A percentile compares a stretch with the other conserved stretches of the same genome.
Evolutionary conservation across 2,797 vertebrate genomes (phyloP).

Genomic region (Dromococcyx pavoninus): DNA sequence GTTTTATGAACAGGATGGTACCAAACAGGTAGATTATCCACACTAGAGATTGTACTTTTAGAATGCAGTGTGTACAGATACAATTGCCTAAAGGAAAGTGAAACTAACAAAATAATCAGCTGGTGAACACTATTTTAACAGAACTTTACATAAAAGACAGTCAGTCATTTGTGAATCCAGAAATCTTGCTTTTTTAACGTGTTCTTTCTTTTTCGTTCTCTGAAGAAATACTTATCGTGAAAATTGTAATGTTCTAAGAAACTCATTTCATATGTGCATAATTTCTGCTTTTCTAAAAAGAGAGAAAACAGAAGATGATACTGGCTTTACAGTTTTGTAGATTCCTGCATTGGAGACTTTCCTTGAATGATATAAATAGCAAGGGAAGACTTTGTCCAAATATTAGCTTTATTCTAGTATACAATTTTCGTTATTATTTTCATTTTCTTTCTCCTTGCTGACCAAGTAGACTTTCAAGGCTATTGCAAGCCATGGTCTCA

Average conservation of each 20-base stretch:
- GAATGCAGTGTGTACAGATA: constrained; percentile 76
- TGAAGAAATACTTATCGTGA: constrained; percentile 63
- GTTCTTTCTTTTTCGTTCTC: constrained; percentile 58
- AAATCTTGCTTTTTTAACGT: constrained; percentile 72
- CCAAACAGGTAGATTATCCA: constrained; percentile 78
- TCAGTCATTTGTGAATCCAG: constrained; percentile 73
- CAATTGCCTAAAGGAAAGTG: constrained; percentile 81
- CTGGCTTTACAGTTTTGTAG: neutral
- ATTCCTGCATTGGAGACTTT: neutral
- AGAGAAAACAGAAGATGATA: constrained; percentile 24
- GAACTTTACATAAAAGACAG: constrained; percentile 69
- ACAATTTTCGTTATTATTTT: constrained; percentile 19
- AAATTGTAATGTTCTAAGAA: constrained; percentile 61
- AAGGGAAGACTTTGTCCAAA: neutral
- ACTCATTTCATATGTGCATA: neutral
- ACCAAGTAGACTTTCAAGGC: neutral
- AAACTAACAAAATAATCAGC: constrained; percentile 77
- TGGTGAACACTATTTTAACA: constrained; percentile 76
- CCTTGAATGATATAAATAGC: neutral
- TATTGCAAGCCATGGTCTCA: constrained; percentile 9
- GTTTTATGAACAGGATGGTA: constrained; percentile 77
- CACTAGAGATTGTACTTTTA: constrained; percentile 76
- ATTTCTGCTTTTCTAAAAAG: constrained; percentile 32
- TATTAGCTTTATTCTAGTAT: constrained; percentile 24
- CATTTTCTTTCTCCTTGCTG: neutral